Evolutionary conservation across 1,140 invertebrate species (phyloP).

Genomic region (Leptinotarsa undecemlineata): DNA sequence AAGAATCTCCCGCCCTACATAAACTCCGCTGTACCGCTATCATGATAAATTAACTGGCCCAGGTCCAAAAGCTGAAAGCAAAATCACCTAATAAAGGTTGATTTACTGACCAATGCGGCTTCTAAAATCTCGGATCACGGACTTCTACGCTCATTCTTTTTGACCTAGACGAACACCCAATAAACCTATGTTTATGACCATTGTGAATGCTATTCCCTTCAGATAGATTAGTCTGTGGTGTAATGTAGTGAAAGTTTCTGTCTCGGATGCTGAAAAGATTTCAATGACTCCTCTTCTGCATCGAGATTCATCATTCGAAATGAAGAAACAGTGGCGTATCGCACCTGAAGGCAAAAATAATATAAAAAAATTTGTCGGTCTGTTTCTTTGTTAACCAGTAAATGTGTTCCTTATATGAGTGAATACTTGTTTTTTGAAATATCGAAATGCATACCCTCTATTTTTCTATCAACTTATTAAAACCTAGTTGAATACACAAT

Average conservation of each 20-base stretch:
- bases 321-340: too few species aligned
- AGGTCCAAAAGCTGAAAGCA: slow-evolving; percentile 21
- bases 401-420: too few species aligned
- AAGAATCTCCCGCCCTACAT: neutral
- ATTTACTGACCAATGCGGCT: slow-evolving; percentile 17
- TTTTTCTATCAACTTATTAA: too few species aligned
- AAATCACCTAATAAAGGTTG: slow-evolving; percentile 20
- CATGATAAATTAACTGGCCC: slow-evolving; percentile 19
- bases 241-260: neutral
- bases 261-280: neutral
- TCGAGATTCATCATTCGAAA: too few species aligned
- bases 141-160: slow-evolving; percentile 15
- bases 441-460: too few species aligned
- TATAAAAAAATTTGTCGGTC: too few species aligned
- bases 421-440: too few species aligned
- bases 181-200: neutral
- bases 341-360: too few species aligned
- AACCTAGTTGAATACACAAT: too few species aligned
- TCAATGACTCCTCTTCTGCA: neutral
- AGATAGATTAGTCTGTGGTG: neutral
- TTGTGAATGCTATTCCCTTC: neutral
- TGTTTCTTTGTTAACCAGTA: too few species aligned
- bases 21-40: slow-evolving; percentile 5
- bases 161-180: neutral
- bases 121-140: slow-evolving; percentile 24